These are phyloP conservation scores for Nomada fucata DNA, from an alignment of 2,888 invertebrate species.

Conservation along the genomic window DNA sequence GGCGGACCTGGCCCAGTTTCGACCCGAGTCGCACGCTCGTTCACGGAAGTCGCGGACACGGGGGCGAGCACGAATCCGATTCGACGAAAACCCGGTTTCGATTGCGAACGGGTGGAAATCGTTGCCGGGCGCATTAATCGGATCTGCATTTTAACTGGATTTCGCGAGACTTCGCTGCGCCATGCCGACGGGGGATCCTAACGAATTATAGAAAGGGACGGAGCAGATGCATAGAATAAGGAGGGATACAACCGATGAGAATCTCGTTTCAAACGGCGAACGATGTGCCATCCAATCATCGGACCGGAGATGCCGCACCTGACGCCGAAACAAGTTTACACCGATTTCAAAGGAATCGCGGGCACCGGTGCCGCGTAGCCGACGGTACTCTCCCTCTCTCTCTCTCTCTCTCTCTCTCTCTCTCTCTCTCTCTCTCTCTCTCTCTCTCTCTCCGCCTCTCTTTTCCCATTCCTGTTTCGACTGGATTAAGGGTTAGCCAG, in stretches of 20 bases:
- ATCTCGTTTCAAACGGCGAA: constrained; percentile 47
- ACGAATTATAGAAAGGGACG: constrained; percentile 16
- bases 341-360: constrained; percentile 56
- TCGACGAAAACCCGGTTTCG: constrained; percentile 35
- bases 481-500: constrained; percentile 65
- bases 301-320: constrained; percentile 63
- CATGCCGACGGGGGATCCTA: constrained; percentile 23
- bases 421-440: too few relatives aligned
- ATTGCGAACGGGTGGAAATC: constrained; percentile 39
- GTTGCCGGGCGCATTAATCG: constrained; percentile 56
- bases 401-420: too few relatives aligned
- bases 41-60: neutral
- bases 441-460: neutral
- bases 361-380: constrained; percentile 17
- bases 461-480: constrained; percentile 36
- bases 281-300: constrained; percentile 74
- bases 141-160: constrained; percentile 78
- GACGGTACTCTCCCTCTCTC: constrained; percentile 14
- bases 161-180: constrained; percentile 59
- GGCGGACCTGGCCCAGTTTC: neutral
- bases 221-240: neutral
- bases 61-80: constrained; percentile 16
- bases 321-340: constrained; percentile 71
- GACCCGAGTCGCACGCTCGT: neutral
- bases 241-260: constrained; percentile 31